Base-by-base conservation (phyloP, 2,797 vertebrate genomes). In the Threskiornis aethiopicus region DNA sequence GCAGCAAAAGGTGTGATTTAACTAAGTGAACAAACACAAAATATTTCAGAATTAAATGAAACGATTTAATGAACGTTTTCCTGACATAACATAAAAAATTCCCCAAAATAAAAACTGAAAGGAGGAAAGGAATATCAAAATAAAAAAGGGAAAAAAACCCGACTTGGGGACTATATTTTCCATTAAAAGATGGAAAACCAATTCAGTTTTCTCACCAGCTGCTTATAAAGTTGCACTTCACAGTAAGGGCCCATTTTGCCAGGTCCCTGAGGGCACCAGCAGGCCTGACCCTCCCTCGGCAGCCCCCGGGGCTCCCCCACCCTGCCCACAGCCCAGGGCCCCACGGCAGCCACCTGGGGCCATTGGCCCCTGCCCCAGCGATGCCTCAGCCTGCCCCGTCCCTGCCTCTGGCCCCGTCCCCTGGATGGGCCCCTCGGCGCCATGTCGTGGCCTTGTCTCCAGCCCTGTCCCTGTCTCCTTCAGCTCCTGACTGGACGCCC, bases 381-480 rank as follows among this genome's bases (percentile, higher is more conserved):
- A 35, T 0, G 0, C 19, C 10, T 9, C 75, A 82, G 28, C 33
- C 47, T 16, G 25, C 39, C 33, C n/a, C 16, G 2, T 11, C 44
- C 33, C 42, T 26, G 22, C 3, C 28, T 6, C 28, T 7, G 6
- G 8, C 37, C 54, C 28, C 8, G 19, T 57, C 10, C 19, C 28
- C 19, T 29, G n/a, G 17, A 5, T 10, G 35, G 24, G 16, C 8
- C 29, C 28, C 20, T 41, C 12, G 51, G 11, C 0, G 0, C 57
- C 41, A 21, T 13, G 20, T 15, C 1, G 4, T 25, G 77, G 47
- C 39, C n/a, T 71, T 13, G 6, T 26, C 13, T 29, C 20, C 67
- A 35, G 67, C 13, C 41, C 25, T n/a, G 13, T 20, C 29, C 21
- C 15, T 16, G 5, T 6, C 51, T 46, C 82, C 57, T 75, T n/a